A percentile compares a stretch with the other conserved stretches of the same genome.
Conservation (phyloP, 2,888 invertebrate genomes). For the Microchrysa polita region DNA sequence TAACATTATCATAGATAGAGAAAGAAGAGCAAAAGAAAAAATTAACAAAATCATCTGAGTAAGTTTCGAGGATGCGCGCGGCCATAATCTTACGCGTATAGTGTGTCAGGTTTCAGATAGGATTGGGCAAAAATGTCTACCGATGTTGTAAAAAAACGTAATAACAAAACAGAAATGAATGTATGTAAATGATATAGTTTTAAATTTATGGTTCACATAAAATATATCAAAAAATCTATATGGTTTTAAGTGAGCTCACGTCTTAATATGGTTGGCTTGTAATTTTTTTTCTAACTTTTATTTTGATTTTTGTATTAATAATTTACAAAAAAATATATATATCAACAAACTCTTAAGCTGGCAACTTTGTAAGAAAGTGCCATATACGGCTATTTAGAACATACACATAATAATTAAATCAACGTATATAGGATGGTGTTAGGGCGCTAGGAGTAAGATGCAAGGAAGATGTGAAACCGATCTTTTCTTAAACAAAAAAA, state of each 20-base stretch:
- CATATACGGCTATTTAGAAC: constrained; percentile 33
- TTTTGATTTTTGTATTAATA: constrained; percentile 33
- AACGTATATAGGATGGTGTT: constrained; percentile 22
- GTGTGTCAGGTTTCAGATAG: constrained; percentile 9
- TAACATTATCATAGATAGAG: neutral
- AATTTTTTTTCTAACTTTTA: neutral
- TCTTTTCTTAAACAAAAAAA: constrained; percentile 29
- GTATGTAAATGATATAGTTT: constrained; percentile 24
- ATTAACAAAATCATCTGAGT: too few species aligned
- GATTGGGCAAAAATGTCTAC: constrained; percentile 18
- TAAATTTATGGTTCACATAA: constrained; percentile 12
- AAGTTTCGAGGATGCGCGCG: constrained; percentile 9
- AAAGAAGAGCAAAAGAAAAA: neutral
- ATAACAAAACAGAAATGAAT: constrained; percentile 14
- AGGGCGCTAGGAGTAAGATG: constrained; percentile 2
- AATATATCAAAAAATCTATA: constrained; percentile 20
- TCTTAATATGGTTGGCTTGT: constrained; percentile 15
- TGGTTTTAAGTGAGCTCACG: constrained; percentile 34
- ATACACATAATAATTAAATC: constrained; percentile 44
- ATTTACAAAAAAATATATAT: constrained; percentile 21
- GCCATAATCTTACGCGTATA: neutral
- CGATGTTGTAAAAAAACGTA: constrained; percentile 1
- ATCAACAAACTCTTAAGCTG: constrained; percentile 37
- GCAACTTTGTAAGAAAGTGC: constrained; percentile 20
- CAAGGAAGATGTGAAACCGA: constrained; percentile 25